Evolutionary conservation across 2,113 vertebrate species (phyloP).

Genomic region (Cheirogaleus medius): DNA sequence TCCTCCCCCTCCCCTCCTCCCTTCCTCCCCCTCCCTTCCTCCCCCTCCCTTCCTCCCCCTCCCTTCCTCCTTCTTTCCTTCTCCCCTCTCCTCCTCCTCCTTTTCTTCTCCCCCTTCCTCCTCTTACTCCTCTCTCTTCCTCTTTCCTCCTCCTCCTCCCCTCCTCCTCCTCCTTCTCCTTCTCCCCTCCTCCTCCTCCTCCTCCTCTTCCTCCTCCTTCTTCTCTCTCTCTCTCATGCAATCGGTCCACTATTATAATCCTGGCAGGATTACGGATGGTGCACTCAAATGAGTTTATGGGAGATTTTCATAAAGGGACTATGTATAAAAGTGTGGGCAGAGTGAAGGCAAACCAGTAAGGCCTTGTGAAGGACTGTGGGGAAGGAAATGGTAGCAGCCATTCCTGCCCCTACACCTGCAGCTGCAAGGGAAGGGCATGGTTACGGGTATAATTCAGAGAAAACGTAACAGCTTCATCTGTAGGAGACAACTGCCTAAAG

Average conservation of each 20-base stretch:
- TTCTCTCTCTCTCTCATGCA: background rate
- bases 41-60: no score
- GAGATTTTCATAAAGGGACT: background rate
- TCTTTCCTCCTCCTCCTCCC: fast-evolving
- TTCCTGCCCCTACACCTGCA: fast-evolving
- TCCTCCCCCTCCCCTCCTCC: no score
- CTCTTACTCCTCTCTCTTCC: no score
- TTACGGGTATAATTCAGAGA: background rate
- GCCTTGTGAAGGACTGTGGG: background rate
- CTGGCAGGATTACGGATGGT: background rate
- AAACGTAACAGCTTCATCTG: background rate
- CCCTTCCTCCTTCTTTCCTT: background rate
- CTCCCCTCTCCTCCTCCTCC: no score
- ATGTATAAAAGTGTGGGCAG: background rate
- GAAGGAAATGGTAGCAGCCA: background rate
- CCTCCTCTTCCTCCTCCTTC: background rate
- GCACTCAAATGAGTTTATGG: background rate
- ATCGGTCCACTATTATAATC: background rate
- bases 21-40: background rate
- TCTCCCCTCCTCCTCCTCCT: no score
- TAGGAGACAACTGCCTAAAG: background rate
- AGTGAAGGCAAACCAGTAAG: background rate
- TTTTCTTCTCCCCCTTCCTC: no score
- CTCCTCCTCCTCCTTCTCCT: no score
- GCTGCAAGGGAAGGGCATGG: fast-evolving